phyloP scores from a whole-genome alignment of 2,797 vertebrate genomes.

The Tadarida brasiliensis region DNA sequence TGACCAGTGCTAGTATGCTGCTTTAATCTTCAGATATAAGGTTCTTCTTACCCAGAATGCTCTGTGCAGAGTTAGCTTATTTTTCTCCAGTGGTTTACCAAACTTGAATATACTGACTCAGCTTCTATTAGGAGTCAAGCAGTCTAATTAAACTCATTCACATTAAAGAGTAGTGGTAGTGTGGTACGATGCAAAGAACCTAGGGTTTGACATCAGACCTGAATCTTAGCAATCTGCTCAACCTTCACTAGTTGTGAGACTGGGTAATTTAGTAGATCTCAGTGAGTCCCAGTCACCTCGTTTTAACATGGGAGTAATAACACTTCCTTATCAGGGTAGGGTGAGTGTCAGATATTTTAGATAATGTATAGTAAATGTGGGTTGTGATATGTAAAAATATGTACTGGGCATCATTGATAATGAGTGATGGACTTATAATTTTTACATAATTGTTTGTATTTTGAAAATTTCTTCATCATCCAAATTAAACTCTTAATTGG shows the following conservation, averaged over 20 bases:
- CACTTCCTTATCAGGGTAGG: background rate
- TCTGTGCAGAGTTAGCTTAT: background rate
- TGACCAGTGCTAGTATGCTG: background rate
- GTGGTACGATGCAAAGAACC: background rate
- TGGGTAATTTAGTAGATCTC: background rate
- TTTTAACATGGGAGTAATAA: conserved; percentile 25
- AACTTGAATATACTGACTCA: background rate
- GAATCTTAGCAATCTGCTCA: background rate
- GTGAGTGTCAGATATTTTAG: conserved; percentile 15
- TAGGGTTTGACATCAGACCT: background rate
- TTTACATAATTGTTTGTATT: conserved; percentile 33
- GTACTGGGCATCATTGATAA: background rate
- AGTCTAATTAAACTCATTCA: background rate
- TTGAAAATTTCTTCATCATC: background rate
- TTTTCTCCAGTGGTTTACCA: background rate
- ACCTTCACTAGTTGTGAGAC: background rate
- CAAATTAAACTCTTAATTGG: conserved; percentile 19
- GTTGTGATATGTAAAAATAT: conserved; percentile 6
- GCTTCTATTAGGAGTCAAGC: conserved; percentile 17
- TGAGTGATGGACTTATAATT: background rate
- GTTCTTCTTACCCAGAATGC: background rate
- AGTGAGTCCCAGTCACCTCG: conserved; percentile 10
- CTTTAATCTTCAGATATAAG: background rate
- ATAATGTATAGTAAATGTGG: conserved; percentile 24
- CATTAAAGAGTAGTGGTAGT: background rate